Base-by-base conservation (phyloP, 2,113 vertebrate species). In the Rafetus swinhoei region DNA sequence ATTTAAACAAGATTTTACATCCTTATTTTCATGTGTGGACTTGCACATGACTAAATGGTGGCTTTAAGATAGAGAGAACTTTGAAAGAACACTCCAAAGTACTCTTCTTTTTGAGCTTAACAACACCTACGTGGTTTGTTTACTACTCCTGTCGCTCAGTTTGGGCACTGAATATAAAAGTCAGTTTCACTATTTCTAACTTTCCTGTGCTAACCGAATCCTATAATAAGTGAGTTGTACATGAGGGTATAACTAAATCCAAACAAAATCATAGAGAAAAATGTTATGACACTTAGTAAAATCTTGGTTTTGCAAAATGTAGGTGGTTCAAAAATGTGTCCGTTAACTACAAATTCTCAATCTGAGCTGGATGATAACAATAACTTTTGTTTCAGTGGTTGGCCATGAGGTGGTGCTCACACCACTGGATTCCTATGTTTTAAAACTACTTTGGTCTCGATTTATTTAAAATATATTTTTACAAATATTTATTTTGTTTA, bases 351-450 rank as follows among this genome's bases (percentile, higher is more conserved):
- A 81, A 55, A 7, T 84, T 89, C 50, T 39, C 53, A 86, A 50
- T 29, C 29, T n/a, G 8, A 0, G 29, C 10, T 62, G 55, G 15
- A 32, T 72, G 65, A 72, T 35, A 19, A 60, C 10, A 9, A 60
- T 81, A 72, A 3, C 55, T 5, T 5, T 77, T 77, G 39, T 50
- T 95, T 81, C 81, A 4, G 35, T 27, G 62, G 9, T 4, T 53
- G 90, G 74, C 96, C 97, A 95, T 87, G 25, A 97, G 97, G 79
- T 97, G 97, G 97, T 96, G 79, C 89, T 92, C 74, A 0, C 16
- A 87, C 76, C 81, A 50, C 87, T 92, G 0, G 1, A 45, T 19
- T 10, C 1, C 15, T 3, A 11, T 25, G 18, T 80, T 85, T 45
- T n/a, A 57, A 79, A 16, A 74, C 39, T 79, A 72, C 35, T 39